A percentile compares a stretch with the other conserved stretches of the same genome.
Evolutionary conservation across 2,888 invertebrate species (phyloP).

Genomic region (Patella depressa): DNA sequence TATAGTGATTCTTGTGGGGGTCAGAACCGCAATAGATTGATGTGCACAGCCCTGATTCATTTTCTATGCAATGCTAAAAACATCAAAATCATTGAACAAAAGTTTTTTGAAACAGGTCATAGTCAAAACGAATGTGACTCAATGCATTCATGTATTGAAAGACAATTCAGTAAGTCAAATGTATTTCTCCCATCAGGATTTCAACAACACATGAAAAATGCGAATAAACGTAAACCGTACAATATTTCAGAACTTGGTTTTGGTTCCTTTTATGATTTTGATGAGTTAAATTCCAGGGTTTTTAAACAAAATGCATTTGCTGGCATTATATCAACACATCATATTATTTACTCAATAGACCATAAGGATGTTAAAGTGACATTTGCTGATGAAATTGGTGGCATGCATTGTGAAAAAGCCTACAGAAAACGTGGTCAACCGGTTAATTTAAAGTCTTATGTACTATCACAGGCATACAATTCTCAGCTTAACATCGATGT

Average conservation of each 20-base stretch:
- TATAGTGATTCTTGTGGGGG: conserved; percentile 2
- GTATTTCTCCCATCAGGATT: not conserved
- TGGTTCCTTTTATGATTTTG: not conserved
- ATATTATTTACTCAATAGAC: not conserved
- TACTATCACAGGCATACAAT: not conserved
- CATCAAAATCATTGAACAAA: not conserved
- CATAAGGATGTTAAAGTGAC: not conserved
- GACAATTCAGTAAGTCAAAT: not conserved
- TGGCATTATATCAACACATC: not conserved
- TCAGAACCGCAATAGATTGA: not conserved
- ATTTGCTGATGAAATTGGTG: conserved; percentile 1
- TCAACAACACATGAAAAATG: not conserved
- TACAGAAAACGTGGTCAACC: conserved; percentile 1
- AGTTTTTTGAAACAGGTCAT: conserved; percentile 1
- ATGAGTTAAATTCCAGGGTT: not conserved
- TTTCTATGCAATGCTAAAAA: not conserved
- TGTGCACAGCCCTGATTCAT: not conserved
- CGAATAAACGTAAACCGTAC: not conserved
- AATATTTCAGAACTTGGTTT: not conserved
- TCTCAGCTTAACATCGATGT: not conserved
- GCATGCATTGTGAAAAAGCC: not conserved
- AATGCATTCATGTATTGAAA: not conserved
- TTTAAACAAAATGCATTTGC: not conserved
- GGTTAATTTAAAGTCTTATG: not conserved
- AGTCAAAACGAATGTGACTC: not conserved